Conservation (phyloP, 2,113 vertebrate species). For the Melospiza melodia region DNA sequence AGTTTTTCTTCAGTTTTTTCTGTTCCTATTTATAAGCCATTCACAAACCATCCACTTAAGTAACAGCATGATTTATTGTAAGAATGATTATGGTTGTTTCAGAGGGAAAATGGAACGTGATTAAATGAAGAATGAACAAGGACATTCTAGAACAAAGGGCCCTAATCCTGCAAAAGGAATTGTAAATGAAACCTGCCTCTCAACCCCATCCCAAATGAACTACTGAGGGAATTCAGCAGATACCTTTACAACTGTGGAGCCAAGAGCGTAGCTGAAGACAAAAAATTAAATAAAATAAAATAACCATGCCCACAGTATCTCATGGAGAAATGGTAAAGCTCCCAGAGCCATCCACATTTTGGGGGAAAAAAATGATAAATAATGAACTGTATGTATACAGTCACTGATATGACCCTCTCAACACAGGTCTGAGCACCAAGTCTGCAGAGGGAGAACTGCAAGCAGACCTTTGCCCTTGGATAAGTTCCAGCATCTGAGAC, state of each 20-base stretch:
- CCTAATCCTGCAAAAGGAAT: slow-evolving; percentile 3
- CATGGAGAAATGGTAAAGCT: neutral
- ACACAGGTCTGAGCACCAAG: neutral
- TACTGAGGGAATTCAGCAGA: neutral
- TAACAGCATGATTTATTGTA: slow-evolving; percentile 47
- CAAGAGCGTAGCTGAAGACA: neutral
- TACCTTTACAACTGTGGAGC: neutral
- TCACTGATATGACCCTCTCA: neutral
- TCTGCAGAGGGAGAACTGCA: neutral
- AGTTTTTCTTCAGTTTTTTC: slow-evolving; percentile 58
- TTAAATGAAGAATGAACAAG: slow-evolving; percentile 53
- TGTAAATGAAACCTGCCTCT: slow-evolving; percentile 33
- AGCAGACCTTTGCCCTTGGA: neutral
- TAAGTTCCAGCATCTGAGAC: neutral
- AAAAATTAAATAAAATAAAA: neutral
- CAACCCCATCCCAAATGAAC: neutral
- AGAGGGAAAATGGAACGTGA: slow-evolving; percentile 39
- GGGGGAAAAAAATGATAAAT: rapidly evolving
- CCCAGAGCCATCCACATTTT: neutral
- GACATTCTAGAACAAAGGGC: slow-evolving; percentile 26
- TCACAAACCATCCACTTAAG: slow-evolving; percentile 56
- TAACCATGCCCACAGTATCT: neutral
- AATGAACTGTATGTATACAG: neutral
- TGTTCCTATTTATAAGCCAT: slow-evolving; percentile 55
- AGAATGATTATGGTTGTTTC: slow-evolving; percentile 46